Evolutionary conservation across 2,888 invertebrate species (phyloP), one percentile per base, ranked within the genome.

Genomic region (Nasonovia ribisnigri): DNA sequence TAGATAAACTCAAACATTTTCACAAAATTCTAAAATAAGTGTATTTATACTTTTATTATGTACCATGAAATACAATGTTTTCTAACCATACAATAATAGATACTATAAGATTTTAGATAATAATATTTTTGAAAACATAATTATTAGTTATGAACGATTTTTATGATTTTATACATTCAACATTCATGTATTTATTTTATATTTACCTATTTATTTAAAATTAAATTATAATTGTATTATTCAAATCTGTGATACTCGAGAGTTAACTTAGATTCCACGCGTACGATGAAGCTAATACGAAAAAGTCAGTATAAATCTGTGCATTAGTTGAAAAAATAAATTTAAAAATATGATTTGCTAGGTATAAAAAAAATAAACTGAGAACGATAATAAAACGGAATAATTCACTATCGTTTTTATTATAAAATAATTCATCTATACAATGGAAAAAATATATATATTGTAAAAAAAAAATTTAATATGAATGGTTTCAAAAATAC

Each of bases 401-500:
- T 87, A 48, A 29, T 87, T 87, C 60, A 48, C 26, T 92, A 46
- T 48, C n/a, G 13, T 60, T 60, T 87, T 60, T 89, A 57, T 89
- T 89, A 43, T 48, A 92, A 46, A 36, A 92, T 36, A 43, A n/a
- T 86, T 46, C 51, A 42, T 91, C 29, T 87, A 16, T 84, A 54
- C 57, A 91, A 91, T 43, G 54, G n/a, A 43, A 67, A 86, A 91
- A 57, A 91, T 48, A 92, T 60, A 92, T 67, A 29, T 48, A 36
- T 60, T 60, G 36, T 24, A 8, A 48, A 60, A 87, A 60, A 43
- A 57, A 42, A 51, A 77, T 67, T 16, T 67, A 67, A 67, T 92
- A 48, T 91, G 51, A 92, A 92, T 48, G 46, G 92, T 67, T 60
- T 26, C 29, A 48, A 60, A 92, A 92, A 92, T 60, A 26, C 51